Base-by-base conservation (phyloP, 2,888 invertebrate species). In the Trichopria drosophilae region DNA sequence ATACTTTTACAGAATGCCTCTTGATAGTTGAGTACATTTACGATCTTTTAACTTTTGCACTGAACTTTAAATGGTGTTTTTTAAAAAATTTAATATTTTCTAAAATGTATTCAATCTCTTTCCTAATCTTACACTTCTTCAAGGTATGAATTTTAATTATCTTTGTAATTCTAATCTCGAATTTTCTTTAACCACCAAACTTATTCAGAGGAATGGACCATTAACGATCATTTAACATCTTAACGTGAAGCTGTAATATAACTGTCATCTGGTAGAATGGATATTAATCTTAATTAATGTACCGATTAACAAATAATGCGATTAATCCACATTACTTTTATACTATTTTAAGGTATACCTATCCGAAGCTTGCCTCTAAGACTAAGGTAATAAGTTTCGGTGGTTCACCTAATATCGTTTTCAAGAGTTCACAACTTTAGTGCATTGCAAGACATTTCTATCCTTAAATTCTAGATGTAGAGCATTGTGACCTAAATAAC, bases 401-500 rank as follows among this genome's bases (percentile, higher is more conserved):
- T 62, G 64, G 64, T 66, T 64, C 54, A 55, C 39, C 37, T 43
- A 29, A 48, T 22, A 31, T 43, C 19, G n/a, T 35, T 26, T 26
- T 26, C 26, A 10, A 10, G 2, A 10, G 9, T 26, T 26, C 26
- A 26, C n/a, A n/a, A 26, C 9, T 9, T 10, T 55, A 55, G 51
- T 55, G 55, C 51, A 55, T 55, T 43, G 40, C n/a, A 34, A 10
- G 40, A 29, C 42, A 46, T 35, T 51, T 24, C 32, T 41, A 36
- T 40, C 10, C 13, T 51, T 43, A 16, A 52, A 56, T 44, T 31
- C 62, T 68, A 71, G 67, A 64, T 54, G 62, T 71, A 70, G 69
- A 72, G 66, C 64, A 71, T 70, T 66, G 62, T 63, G 68, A 63
- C 64, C 62, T 69, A 66, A 68, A 69, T 68, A 65, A 68, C 44